Conservation (phyloP, 2,797 vertebrate genomes). For the Tokudaia muenninki region DNA sequence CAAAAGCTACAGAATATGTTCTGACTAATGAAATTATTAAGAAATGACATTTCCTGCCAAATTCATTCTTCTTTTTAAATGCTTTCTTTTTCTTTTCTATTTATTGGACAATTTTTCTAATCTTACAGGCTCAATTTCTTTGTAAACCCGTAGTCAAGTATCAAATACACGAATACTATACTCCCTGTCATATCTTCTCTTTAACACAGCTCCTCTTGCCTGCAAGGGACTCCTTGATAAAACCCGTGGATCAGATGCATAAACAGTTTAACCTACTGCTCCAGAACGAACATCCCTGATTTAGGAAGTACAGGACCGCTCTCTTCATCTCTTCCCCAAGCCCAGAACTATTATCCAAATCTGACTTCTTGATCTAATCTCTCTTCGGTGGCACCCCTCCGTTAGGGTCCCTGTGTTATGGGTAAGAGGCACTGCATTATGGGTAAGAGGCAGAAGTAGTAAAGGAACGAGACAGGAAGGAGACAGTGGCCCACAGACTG, state of each 20-base stretch:
- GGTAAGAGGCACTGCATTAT: background rate
- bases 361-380: background rate
- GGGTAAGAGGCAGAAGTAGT: background rate
- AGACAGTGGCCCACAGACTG: background rate
- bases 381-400: background rate
- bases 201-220: background rate
- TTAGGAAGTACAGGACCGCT: background rate
- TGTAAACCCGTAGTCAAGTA: background rate
- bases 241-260: background rate
- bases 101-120: background rate
- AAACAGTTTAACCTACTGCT: background rate
- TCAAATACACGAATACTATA: constrained; percentile 6
- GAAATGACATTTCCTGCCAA: constrained; percentile 61
- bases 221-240: background rate
- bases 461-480: background rate
- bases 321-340: background rate
- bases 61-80: background rate
- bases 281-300: background rate
- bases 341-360: background rate
- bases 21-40: constrained; percentile 30
- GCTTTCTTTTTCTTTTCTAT: background rate
- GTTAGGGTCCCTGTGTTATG: background rate
- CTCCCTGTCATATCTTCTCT: background rate
- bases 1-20: constrained; percentile 27
- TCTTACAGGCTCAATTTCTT: background rate